Evolutionary conservation across 2,797 vertebrate species (phyloP).

Genomic region (Clarias laeviceps): DNA sequence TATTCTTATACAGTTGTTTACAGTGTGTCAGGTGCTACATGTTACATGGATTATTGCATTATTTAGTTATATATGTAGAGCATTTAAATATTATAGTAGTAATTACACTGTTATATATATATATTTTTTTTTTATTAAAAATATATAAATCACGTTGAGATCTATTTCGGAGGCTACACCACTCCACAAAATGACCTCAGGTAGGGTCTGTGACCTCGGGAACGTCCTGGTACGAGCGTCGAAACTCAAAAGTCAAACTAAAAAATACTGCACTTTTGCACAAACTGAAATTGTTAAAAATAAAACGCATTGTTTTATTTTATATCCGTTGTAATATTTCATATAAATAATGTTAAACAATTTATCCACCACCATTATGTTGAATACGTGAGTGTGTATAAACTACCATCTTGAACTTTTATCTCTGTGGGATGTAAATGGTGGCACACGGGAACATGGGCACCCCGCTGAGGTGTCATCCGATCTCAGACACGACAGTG

Average conservation of each 20-base stretch:
- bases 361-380: too few species aligned
- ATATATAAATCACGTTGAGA: background rate
- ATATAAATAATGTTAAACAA: background rate
- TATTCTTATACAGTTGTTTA: too few species aligned
- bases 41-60: too few species aligned
- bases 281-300: background rate
- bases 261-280: too few species aligned
- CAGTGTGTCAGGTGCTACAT: too few species aligned
- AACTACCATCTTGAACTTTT: constrained; percentile 12
- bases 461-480: constrained; percentile 19
- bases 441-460: background rate
- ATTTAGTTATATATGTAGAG: too few species aligned
- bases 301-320: background rate
- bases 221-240: background rate
- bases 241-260: too few species aligned
- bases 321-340: background rate
- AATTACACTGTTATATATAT: background rate
- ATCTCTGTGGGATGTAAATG: background rate
- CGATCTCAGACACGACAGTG: background rate
- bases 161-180: background rate
- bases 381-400: background rate
- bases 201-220: background rate
- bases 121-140: background rate
- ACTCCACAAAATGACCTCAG: background rate
- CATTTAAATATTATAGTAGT: background rate